Evolutionary conservation across 1,140 invertebrate genomes (phyloP), one percentile per base, ranked within the genome.

Genomic region (Harlomillsia oculata): DNA sequence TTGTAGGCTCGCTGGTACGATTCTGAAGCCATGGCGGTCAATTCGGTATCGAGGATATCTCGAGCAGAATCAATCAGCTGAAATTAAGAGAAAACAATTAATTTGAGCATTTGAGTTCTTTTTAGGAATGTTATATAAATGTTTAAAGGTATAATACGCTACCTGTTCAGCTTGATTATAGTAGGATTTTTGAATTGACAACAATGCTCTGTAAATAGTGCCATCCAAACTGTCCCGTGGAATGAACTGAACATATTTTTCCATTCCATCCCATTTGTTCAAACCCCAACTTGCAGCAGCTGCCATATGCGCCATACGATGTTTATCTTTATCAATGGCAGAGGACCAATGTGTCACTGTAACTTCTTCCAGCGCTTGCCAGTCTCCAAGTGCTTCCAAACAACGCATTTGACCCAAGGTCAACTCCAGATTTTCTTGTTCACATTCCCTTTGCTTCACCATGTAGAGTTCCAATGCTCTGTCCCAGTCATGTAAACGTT

Each of bases 401-500:
- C 94, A 99, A 23, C 96, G 78, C 87, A 99, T 94, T 69, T 94
- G 83, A 0, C 96, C 95, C 2, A 99, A 72, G 20, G 82, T 82
- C 0, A 93, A 79, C 45, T 94, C 91, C 13, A 85, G 74, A 68
- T 95, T 85, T 18, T 77, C 69, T 0, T 73, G 60, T 25, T 66
- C 63, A 6, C 75, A 71, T 0, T 70, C 63, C 64, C 83, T 77
- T 65, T 84, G 77, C 11, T 77, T 76, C 6, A 77, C 60, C 40
- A 82, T 75, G 68, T 99, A 99, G 1, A 93, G 78, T 53, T 83
- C 77, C 14, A 98, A 74, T 0, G 97, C 97, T 69, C 90, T 89
- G 63, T 98, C 91, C 95, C 95, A 99, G 67, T 97, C 93, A 69
- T 98, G 93, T 2, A 99, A 74, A 70, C 98, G 98, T 70, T 99